Evolutionary conservation across 2,113 vertebrate genomes (phyloP), one percentile per base, ranked within the genome.

Genomic region (Hypocryptadius cinnamomeus): DNA sequence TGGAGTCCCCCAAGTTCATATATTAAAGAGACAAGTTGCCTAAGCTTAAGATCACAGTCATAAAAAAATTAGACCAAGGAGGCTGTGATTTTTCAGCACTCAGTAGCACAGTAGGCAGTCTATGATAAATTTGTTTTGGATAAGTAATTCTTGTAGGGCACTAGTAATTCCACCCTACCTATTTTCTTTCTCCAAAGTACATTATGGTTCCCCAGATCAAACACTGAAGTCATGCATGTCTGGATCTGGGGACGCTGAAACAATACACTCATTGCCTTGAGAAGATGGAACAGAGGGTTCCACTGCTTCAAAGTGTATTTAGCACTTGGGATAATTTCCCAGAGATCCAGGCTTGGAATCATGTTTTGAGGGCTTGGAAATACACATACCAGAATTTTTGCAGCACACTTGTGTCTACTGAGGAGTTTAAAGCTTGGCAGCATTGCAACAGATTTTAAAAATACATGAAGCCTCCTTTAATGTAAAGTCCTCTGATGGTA

Each of bases 401-500:
- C 42, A 93, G 63, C 17, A 81, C 24, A 10, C 23, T 74, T 37
- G 7, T 30, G 27, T 45, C 77, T 78, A 40, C 27, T n/a, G 39
- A 94, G 71, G 23, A 83, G 54, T 80, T 76, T 59, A 85, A 68
- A 91, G 25, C 44, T 71, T 66, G 60, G 69, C 1, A 0, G 48
- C 6, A 3, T 53, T 83, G 51, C 70, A 91, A 69, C 13, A 74
- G 65, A 60, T 11, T 45, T 83, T 90, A 63, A 85, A 92, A 87
- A 77, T 61, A 54, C 47, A 77, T 48, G 39, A 86, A 78, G 28
- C 15, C 63, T 70, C 45, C 50, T 92, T 93, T 57, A 94, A 92
- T 42, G 45, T 74, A n/a, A 94, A 87, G 66, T 68, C 42, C 35
- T 97, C 91, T 82, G 64, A 87, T 70, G 54, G 85, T 69, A 94